Percentiles rank a stretch among this genome's conserved stretches.
Evolutionary conservation across 2,888 invertebrate species (phyloP).

Genomic region (Balanococcus diminutus): DNA sequence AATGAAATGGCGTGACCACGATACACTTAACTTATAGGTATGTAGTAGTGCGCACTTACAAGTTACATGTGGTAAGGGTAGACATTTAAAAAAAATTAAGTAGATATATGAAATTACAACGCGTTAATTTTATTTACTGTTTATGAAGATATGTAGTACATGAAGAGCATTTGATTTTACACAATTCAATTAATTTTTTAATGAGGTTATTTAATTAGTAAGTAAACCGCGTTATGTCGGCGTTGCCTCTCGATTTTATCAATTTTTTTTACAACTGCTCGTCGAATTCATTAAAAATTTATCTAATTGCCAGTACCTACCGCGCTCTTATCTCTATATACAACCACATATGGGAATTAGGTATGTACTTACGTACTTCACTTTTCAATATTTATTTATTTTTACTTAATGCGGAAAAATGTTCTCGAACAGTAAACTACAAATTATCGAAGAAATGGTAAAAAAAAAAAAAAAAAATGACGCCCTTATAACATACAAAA

Average conservation of each 20-base stretch:
- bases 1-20: background rate
- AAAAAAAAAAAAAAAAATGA: background rate
- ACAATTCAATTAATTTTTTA: slow-evolving; percentile 19
- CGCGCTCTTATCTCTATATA: background rate
- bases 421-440: background rate
- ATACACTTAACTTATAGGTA: background rate
- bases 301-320: background rate
- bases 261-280: background rate
- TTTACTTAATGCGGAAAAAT: background rate
- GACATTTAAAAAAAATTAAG: background rate
- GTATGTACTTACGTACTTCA: too few relatives aligned
- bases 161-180: background rate
- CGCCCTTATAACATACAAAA: background rate
- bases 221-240: background rate
- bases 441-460: background rate
- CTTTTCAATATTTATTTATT: background rate
- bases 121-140: slow-evolving; percentile 18
- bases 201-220: slow-evolving; percentile 23
- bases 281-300: background rate
- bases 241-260: background rate
- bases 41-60: background rate
- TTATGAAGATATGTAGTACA: background rate
- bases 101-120: too few relatives aligned
- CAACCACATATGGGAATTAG: too few relatives aligned
- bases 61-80: too few relatives aligned